These are phyloP conservation scores for Chauna torquata DNA, from an alignment of 2,113 vertebrate species.

Conservation along the genomic window DNA sequence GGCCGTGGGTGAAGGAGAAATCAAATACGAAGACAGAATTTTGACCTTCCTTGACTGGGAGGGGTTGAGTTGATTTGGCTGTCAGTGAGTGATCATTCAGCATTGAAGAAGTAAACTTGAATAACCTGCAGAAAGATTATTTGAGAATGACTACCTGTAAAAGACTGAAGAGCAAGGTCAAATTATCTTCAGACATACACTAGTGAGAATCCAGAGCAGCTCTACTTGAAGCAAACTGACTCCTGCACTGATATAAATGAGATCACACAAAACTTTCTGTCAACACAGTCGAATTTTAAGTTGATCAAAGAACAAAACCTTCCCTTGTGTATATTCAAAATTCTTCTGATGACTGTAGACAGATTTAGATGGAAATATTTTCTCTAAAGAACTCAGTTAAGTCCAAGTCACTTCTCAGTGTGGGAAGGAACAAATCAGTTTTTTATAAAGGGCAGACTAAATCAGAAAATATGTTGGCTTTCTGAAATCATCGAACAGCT, in stretches of 20 bases:
- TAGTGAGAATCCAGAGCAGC: neutral
- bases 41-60: neutral
- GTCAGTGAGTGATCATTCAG: neutral
- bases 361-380: constrained; percentile 31
- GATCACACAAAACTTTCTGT: constrained; percentile 45
- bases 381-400: neutral
- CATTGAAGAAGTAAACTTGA: neutral
- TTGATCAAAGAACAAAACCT: constrained; percentile 50
- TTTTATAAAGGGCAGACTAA: neutral
- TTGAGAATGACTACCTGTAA: neutral
- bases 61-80: neutral
- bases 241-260: constrained; percentile 32
- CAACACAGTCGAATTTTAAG: constrained; percentile 48
- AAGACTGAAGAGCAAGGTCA: neutral
- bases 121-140: constrained; percentile 7
- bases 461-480: neutral
- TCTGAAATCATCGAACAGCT: neutral
- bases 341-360: constrained; percentile 31
- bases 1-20: neutral
- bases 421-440: neutral
- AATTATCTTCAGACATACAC: neutral
- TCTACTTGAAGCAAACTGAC: neutral
- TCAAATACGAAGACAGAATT: neutral
- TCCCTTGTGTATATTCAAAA: constrained; percentile 17
- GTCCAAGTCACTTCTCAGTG: neutral